Conservation (phyloP, 2,797 vertebrate species). For the Xenops minutus region DNA sequence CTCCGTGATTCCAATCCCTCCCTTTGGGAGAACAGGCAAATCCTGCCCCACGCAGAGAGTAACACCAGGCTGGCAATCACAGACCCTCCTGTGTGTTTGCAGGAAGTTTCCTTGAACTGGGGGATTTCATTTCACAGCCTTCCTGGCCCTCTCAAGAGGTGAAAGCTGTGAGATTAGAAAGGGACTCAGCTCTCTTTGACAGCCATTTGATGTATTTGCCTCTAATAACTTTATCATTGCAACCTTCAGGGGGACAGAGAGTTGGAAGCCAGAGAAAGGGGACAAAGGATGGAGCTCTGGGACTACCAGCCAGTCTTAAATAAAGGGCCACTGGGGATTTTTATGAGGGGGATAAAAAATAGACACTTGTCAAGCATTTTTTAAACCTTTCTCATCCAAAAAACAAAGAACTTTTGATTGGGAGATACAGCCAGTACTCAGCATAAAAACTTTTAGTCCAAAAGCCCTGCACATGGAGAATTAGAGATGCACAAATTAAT, state of each 20-base stretch:
- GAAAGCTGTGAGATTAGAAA: conserved; percentile 14
- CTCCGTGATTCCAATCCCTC: background rate
- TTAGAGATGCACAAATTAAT: background rate
- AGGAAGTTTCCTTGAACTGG: background rate
- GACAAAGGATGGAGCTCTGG: background rate
- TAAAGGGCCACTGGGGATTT: background rate
- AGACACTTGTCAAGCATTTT: background rate
- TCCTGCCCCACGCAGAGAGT: background rate
- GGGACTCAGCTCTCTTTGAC: conserved; percentile 11
- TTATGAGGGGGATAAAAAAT: fast-evolving
- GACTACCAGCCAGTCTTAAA: background rate
- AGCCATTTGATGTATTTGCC: background rate
- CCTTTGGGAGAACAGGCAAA: background rate
- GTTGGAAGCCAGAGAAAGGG: background rate
- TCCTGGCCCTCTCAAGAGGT: background rate
- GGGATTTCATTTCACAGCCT: background rate
- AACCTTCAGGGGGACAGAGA: background rate
- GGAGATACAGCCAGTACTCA: background rate
- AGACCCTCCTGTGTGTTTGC: background rate
- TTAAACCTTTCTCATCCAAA: background rate
- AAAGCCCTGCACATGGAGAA: background rate
- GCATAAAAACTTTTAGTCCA: background rate
- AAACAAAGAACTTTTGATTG: background rate
- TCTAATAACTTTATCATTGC: background rate
- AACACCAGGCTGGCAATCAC: background rate